Evolutionary conservation across 2,113 vertebrate species (phyloP).

Genomic region (Orientallactaga bullata): DNA sequence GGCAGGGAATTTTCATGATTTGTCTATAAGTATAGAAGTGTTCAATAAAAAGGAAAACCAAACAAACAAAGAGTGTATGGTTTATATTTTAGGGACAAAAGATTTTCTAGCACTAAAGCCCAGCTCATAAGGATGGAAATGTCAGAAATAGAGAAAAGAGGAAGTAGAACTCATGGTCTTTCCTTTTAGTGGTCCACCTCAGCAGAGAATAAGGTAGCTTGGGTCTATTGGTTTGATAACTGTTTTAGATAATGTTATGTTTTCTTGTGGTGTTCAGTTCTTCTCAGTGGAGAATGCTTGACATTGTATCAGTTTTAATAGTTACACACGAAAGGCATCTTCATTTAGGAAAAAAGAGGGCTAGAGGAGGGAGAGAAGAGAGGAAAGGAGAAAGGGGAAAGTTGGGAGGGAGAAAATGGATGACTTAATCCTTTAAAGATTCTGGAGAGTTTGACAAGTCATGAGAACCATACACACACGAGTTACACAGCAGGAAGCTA

Average conservation of each 20-base stretch:
- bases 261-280: neutral
- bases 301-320: neutral
- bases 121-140: neutral
- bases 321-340: neutral
- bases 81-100: neutral
- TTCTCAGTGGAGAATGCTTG: neutral
- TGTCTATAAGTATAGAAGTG: too few species aligned
- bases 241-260: neutral
- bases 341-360: neutral
- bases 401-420: neutral
- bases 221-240: neutral
- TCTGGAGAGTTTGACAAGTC: neutral
- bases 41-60: too few species aligned
- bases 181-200: neutral
- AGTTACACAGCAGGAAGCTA: neutral
- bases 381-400: accelerated
- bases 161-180: neutral
- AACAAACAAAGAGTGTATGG: neutral
- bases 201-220: neutral
- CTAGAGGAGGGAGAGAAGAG: neutral
- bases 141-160: neutral
- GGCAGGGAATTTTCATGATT: too few species aligned
- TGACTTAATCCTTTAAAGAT: neutral
- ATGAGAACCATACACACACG: neutral
- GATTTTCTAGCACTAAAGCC: neutral